phyloP scores from a whole-genome alignment of 2,797 vertebrate species.

The Clarias fuscus region DNA sequence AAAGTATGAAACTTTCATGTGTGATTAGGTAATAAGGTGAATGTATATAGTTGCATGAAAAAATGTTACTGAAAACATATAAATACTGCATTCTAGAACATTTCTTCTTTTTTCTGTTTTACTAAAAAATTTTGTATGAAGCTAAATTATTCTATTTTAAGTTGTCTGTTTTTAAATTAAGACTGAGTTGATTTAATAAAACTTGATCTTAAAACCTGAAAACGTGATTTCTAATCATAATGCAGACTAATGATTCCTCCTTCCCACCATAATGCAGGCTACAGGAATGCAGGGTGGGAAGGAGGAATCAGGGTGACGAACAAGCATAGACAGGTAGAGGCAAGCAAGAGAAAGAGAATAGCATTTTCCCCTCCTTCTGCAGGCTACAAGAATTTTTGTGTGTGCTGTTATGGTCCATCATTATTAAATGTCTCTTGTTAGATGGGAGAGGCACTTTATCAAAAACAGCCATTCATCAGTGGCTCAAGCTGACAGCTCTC shows the following conservation, averaged over 20 bases:
- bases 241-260: neutral
- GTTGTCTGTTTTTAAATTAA: neutral
- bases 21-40: neutral
- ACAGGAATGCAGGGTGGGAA: constrained; percentile 22
- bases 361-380: constrained; percentile 51
- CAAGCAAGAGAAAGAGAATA: constrained; percentile 60
- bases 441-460: constrained; percentile 87
- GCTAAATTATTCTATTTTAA: neutral
- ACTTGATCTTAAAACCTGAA: neutral
- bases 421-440: constrained; percentile 93
- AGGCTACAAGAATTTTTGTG: constrained; percentile 80
- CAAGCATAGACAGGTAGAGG: constrained; percentile 22
- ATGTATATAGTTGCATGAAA: neutral
- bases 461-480: constrained; percentile 94
- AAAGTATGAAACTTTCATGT: neutral
- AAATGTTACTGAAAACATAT: neutral
- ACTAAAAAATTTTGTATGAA: neutral
- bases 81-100: neutral
- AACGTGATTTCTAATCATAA: neutral
- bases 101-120: neutral
- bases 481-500: constrained; percentile 81
- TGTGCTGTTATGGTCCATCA: constrained; percentile 88
- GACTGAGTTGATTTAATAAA: neutral
- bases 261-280: constrained; percentile 14
- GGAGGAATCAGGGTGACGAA: constrained; percentile 3